Evolutionary conservation across 2,888 invertebrate genomes (phyloP).

Genomic region (Calliopum simillimum): DNA sequence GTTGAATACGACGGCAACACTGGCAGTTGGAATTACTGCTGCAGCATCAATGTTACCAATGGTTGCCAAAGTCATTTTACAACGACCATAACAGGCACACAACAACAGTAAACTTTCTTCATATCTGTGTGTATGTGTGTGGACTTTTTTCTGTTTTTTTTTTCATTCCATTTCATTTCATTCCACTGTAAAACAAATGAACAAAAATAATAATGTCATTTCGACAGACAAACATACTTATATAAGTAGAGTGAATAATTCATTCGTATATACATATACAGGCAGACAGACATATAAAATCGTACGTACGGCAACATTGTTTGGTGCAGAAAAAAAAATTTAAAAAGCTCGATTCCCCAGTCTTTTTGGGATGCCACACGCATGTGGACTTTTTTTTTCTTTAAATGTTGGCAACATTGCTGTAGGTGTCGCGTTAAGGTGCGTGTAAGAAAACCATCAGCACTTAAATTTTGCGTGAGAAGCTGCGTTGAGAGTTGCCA

Average conservation of each 20-base stretch:
- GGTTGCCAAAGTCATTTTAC: conserved; percentile 14
- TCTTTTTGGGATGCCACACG: neutral
- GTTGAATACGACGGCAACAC: conserved; percentile 30
- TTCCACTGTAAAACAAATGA: conserved; percentile 22
- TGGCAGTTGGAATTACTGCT: neutral
- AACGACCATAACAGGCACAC: neutral
- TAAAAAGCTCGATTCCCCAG: neutral
- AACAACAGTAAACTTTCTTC: neutral
- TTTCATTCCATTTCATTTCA: conserved; percentile 10
- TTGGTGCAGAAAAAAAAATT: neutral
- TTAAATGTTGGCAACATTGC: neutral
- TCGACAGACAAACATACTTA: conserved; percentile 14
- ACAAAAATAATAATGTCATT: conserved; percentile 26
- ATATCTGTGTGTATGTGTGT: neutral
- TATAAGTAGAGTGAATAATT: neutral
- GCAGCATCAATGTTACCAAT: neutral
- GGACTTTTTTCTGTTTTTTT: neutral
- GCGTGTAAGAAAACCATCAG: neutral
- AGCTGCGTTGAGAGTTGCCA: neutral
- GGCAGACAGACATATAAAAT: neutral
- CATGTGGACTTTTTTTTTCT: neutral
- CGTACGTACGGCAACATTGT: neutral
- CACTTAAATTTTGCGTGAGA: neutral
- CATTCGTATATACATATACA: neutral
- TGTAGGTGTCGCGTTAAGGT: conserved; percentile 2